Evolutionary conservation across 2,113 vertebrate genomes (phyloP), one percentile per base, ranked within the genome.

Genomic region (Cromileptes altivelis): DNA sequence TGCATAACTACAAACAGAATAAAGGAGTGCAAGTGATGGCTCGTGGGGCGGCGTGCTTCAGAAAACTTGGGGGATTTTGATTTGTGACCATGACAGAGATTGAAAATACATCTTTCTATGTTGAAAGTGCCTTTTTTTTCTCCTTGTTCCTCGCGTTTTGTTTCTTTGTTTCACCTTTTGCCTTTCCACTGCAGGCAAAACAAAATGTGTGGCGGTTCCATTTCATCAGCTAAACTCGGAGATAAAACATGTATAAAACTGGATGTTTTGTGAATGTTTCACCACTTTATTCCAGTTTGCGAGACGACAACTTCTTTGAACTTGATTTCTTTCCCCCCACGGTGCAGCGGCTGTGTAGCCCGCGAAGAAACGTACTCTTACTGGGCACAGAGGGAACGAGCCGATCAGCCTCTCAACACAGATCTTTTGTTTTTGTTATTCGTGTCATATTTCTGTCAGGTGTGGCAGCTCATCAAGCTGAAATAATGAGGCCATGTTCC

Each of bases 401-500:
- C 82, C 74, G 82, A 92, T 92, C 87, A 88, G 72, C 84, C 47
- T 89, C 80, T 81, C 80, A 82, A 85, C 88, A 88, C 79, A 87
- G 70, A 85, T 86, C 83, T 75, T 89, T 90, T 87, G 82, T 91
- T 92, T 88, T 91, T 91, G 87, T 90, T 82, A 50, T 87, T 87
- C 64, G 2, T 87, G 84, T 78, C 85, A 88, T 84, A 82, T 91
- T 90, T 88, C 87, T 94, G 93, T 94, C 94, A 95, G 94, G 92
- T 94, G 91, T 92, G 84, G 90, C 91, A 93, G 90, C 86, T 91
- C 90, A 93, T 95, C 88, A 94, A 92, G 88, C 84, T 89, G 92
- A 95, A 92, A 85, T 95, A 95, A 95, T 95, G 94, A 95, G 94
- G 93, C 89, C 93, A 93, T 33, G 61, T 88, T 90, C 50, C 57